phyloP scores from a whole-genome alignment of 2,888 invertebrate genomes.

The Cybosia mesomella region DNA sequence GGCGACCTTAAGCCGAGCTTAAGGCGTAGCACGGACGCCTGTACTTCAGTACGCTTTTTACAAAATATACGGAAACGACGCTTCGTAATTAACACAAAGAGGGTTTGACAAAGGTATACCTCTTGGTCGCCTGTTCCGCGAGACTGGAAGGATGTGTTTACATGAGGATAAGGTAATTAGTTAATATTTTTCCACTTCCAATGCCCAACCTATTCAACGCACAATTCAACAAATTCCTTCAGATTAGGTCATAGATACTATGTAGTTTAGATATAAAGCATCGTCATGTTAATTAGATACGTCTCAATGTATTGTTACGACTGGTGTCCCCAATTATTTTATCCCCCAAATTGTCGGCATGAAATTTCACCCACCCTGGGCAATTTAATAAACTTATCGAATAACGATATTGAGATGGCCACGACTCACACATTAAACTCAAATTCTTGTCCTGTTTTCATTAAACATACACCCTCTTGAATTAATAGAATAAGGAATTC shows the following conservation, averaged over 20 bases:
- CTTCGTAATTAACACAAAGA: too few relatives aligned
- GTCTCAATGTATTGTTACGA: slow-evolving; percentile 19
- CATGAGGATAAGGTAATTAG: too few relatives aligned
- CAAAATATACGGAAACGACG: too few relatives aligned
- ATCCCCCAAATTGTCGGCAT: slow-evolving; percentile 54
- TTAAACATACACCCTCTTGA: slow-evolving; percentile 67
- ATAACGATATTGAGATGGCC: slow-evolving; percentile 67
- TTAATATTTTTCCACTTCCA: too few relatives aligned
- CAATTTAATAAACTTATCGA: slow-evolving; percentile 65
- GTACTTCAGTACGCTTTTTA: too few relatives aligned
- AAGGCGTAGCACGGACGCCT: too few relatives aligned
- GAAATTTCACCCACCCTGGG: slow-evolving; percentile 52
- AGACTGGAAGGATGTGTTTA: too few relatives aligned
- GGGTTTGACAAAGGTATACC: too few relatives aligned
- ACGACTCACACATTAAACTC: slow-evolving; percentile 69
- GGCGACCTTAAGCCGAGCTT: too few relatives aligned
- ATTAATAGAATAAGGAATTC: slow-evolving; percentile 51
- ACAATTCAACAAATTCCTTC: too few relatives aligned
- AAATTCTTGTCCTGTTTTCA: slow-evolving; percentile 73
- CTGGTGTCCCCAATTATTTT: slow-evolving; percentile 35
- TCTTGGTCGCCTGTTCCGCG: too few relatives aligned
- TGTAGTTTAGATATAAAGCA: slow-evolving; percentile 34
- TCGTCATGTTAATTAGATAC: slow-evolving; percentile 21
- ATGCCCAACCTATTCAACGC: too few relatives aligned
- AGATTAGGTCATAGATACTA: slow-evolving; percentile 5